These are phyloP conservation scores for Erpobdella octoculata DNA, from an alignment of 2,888 invertebrate species.

Conservation along the genomic window DNA sequence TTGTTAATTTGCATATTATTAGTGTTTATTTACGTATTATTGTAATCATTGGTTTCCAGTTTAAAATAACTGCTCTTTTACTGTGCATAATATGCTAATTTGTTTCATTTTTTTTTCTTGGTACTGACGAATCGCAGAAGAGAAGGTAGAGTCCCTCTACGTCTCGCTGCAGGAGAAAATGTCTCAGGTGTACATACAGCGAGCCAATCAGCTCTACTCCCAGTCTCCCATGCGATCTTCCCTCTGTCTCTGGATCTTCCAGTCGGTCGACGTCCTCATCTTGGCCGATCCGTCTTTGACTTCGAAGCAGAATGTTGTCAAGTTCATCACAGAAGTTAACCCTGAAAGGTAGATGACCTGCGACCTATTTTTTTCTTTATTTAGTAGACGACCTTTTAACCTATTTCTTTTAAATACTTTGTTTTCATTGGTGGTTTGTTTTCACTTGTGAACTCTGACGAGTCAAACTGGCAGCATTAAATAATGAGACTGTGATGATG, in stretches of 20 bases:
- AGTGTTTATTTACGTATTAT: neutral
- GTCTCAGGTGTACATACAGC: constrained; percentile 88
- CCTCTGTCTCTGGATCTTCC: constrained; percentile 76
- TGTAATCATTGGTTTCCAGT: neutral
- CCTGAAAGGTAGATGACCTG: constrained; percentile 12
- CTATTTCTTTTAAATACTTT: too few relatives aligned
- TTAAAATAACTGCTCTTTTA: too few relatives aligned
- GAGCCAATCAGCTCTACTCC: constrained; percentile 68
- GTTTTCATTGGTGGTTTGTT: too few relatives aligned
- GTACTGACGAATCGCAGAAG: neutral
- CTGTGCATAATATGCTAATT: too few relatives aligned
- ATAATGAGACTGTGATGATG: too few relatives aligned
- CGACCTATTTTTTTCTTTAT: too few relatives aligned
- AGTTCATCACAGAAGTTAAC: constrained; percentile 66
- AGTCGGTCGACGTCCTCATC: constrained; percentile 65
- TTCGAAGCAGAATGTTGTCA: constrained; percentile 68
- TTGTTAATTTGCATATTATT: too few relatives aligned
- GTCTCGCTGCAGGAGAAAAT: constrained; percentile 78
- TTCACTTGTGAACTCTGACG: too few relatives aligned
- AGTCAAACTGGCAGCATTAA: too few relatives aligned
- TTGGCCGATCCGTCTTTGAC: constrained; percentile 81
- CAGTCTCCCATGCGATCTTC: constrained; percentile 61
- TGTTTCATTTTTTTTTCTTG: too few relatives aligned
- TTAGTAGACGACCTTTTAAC: too few relatives aligned
- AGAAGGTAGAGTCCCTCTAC: constrained; percentile 69